Conservation (phyloP, 2,797 vertebrate genomes). For the Melopsittacus undulatus region DNA sequence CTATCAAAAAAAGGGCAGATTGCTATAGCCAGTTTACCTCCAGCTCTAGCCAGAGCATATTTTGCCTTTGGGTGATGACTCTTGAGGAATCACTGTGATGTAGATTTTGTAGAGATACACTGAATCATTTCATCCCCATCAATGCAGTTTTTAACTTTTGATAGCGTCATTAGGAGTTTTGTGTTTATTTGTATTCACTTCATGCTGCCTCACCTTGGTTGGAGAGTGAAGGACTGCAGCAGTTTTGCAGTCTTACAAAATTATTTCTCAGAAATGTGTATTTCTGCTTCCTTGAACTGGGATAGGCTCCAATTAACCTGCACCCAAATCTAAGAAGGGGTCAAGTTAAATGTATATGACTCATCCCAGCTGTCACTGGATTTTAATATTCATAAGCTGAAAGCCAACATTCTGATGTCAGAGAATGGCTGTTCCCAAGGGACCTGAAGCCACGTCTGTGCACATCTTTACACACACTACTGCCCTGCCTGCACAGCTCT, state of each 20-base stretch:
- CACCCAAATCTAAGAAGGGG: not conserved
- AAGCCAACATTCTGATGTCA: conserved; percentile 7
- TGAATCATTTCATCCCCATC: not conserved
- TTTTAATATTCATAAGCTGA: conserved; percentile 14
- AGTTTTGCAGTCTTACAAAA: not conserved
- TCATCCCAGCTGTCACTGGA: conserved; percentile 1
- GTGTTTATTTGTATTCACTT: not conserved
- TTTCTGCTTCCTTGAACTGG: not conserved
- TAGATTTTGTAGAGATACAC: not conserved
- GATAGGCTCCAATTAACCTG: not conserved
- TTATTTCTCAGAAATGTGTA: not conserved
- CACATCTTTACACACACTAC: conserved; percentile 47
- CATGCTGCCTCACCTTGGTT: not conserved
- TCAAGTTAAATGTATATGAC: not conserved
- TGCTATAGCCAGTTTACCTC: not conserved
- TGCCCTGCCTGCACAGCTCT: conserved; percentile 19
- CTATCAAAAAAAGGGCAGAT: not conserved
- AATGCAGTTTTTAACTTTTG: not conserved
- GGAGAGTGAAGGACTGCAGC: not conserved
- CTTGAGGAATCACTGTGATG: not conserved
- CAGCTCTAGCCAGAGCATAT: not conserved
- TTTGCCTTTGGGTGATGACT: not conserved
- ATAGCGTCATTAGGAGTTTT: not conserved
- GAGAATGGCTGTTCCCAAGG: conserved; percentile 13
- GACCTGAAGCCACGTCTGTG: conserved; percentile 3